Base-by-base conservation (phyloP, 2,888 invertebrate species). In the Portevinia maculata region DNA sequence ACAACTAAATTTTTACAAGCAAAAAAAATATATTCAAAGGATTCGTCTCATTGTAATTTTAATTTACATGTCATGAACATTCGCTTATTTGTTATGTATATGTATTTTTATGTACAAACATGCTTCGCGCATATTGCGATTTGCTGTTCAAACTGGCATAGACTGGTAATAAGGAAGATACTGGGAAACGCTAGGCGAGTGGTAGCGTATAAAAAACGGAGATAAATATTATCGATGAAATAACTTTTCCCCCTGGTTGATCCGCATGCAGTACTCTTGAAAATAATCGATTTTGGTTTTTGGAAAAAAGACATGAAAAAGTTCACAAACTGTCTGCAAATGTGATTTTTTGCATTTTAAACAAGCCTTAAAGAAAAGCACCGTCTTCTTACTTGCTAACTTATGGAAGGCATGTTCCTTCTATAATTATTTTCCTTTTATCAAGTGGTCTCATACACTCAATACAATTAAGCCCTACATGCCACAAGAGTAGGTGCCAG, bases 31-130 rank as follows among this genome's bases (percentile, higher is more conserved):
- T 59, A 62, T 64, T 75, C 79, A 79, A 79, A 79, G 75, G 79
- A 79, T 62, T 75, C 71, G 9, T 57, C 30, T 30, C 59, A 83
- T 78, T 83, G 78, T 83, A 50, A 83, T 78, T 83, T 83, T 73
- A 83, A 83, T 83, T 78, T 67, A 78, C 83, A 83, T 83, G 83
- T 78, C 83, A 83, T 55, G 71, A 78, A 44, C 83, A 83, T 44
- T 65, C 71, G 71, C 55, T 71, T 83, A 78, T 57, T 50, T 62
- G 60, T 34, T 50, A 59, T 73, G 52, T 53, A 60, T 62, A 46
- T 48, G 52, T 64, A 65, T 60, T 71, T 81, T 71, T 81, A 76
- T 76, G 70, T 70, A 70, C 53, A 65, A 74, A 62, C 74, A 79
- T 74, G 74, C 44, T 69, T 52, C 5, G 13, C 50, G 59, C 41